Evolutionary conservation across 2,797 vertebrate genomes (phyloP), one percentile per base, ranked within the genome.

Genomic region (Anabas testudineus): DNA sequence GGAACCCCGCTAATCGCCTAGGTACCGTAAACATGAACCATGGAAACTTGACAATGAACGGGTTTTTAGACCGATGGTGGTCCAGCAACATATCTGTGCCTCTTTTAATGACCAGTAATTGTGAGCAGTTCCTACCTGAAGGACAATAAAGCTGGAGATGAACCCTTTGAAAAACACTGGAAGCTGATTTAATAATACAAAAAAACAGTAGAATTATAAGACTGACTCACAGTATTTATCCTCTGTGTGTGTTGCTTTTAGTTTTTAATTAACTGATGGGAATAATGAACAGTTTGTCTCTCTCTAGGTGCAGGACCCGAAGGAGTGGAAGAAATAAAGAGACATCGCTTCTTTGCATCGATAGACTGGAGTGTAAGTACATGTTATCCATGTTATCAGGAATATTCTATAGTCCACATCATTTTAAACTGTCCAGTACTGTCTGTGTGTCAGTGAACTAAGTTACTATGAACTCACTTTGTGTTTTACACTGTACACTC

Each of bases 1-100:
- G 97, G 88, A 99, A 99, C 80, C 97, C 97, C 6, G 91, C 92
- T 83, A 99, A 99, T 92, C 92, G 97, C 87, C 92, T 99, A 48
- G 97, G 97, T 99, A 94, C 9, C 60, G 2, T 45, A 7, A 1
- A 14, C 18, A 32, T 24, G 65, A 32, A 5, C 14, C 14, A 15
- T 60, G 16, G 5, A 36, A 51, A 47, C 0, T 22, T 19, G 51
- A 10, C 43, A 0, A 7, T 46, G 39, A n/a, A 43, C 54, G 12
- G 56, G 26, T 43, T 67, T 53, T 43, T 34, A 58, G 3, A 59
- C 34, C 39, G 46, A 47, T 46, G 19, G 8, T 15, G 46, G 41
- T 19, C 37, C 51, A 32, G 12, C 4, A n/a, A 24, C 6, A 56
- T 61, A 2, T 13, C 26, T 59, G 3, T 61, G 32, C 7, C 1